These are phyloP conservation scores for Diachasmimorpha longicaudata DNA, from an alignment of 1,140 invertebrate species.

Conservation along the genomic window DNA sequence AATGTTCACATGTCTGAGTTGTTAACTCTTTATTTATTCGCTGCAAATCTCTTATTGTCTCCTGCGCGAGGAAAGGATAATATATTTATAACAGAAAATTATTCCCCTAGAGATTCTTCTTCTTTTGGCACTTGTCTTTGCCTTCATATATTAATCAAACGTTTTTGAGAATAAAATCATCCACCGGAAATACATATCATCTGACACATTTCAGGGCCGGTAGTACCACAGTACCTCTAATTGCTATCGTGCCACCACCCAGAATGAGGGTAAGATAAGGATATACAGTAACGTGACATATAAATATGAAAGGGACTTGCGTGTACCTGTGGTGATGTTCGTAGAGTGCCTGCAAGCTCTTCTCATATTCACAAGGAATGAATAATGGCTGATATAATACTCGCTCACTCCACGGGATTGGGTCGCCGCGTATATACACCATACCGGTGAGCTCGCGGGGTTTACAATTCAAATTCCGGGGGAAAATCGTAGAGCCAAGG, in stretches of 20 bases:
- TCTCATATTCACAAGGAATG: conserved; percentile 28
- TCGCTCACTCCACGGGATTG: conserved; percentile 16
- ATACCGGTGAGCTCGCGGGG: background rate
- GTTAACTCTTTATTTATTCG: no score
- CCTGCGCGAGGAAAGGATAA: no score
- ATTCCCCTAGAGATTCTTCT: no score
- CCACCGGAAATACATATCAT: conserved; percentile 17
- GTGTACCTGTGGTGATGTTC: conserved; percentile 3
- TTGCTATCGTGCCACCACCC: conserved; percentile 12
- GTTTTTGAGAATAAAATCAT: background rate
- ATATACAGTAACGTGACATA: background rate
- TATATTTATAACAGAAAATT: no score
- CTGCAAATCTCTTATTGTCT: no score
- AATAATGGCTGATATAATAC: conserved; percentile 33
- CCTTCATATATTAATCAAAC: background rate
- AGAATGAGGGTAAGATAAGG: conserved; percentile 10
- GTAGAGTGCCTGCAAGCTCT: conserved; percentile 12
- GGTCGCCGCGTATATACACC: conserved; percentile 18
- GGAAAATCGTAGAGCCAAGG: conserved; percentile 13
- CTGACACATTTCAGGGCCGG: conserved; percentile 16
- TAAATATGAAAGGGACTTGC: background rate
- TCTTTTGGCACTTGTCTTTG: no score
- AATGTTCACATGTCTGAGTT: no score
- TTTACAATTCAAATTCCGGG: conserved; percentile 32
- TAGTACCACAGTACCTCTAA: conserved; percentile 10